These are phyloP conservation scores for Rotaria magnacalcarata DNA, from an alignment of 2,888 invertebrate genomes.

Conservation along the genomic window DNA sequence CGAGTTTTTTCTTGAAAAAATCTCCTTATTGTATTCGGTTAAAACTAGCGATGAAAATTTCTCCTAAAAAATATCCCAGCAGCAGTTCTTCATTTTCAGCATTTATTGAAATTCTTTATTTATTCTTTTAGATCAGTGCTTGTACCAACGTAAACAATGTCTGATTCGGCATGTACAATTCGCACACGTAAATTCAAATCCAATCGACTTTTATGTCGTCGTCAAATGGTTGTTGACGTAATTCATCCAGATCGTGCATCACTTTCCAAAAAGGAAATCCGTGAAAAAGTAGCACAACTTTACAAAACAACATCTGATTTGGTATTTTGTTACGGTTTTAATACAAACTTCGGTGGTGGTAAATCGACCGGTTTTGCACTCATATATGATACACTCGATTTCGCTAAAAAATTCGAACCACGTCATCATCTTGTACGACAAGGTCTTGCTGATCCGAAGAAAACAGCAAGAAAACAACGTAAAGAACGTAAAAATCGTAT, in stretches of 20 bases:
- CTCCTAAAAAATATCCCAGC: no score
- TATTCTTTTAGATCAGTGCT: background rate
- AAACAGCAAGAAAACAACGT: slow-evolving; percentile 91
- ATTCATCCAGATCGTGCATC: slow-evolving; percentile 91
- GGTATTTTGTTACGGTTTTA: slow-evolving; percentile 91
- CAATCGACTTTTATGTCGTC: slow-evolving; percentile 92
- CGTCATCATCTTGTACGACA: slow-evolving; percentile 91
- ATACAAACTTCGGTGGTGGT: slow-evolving; percentile 95
- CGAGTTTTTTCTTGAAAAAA: no score
- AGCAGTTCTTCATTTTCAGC: no score
- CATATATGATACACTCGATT: slow-evolving; percentile 91
- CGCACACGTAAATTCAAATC: slow-evolving; percentile 98
- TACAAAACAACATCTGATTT: slow-evolving; percentile 96
- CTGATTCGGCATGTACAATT: slow-evolving; percentile 73
- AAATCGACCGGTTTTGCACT: slow-evolving; percentile 94
- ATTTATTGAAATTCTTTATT: no score
- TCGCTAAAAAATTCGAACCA: slow-evolving; percentile 97
- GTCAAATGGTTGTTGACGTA: slow-evolving; percentile 98
- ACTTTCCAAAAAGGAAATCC: slow-evolving; percentile 90
- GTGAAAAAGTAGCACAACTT: slow-evolving; percentile 92
- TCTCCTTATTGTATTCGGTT: no score
- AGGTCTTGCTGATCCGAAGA: slow-evolving; percentile 79
- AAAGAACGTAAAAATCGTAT: slow-evolving; percentile 99
- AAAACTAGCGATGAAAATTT: no score
- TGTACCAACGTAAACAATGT: slow-evolving; percentile 21